A percentile compares a stretch with the other conserved stretches of the same genome.
These are phyloP conservation scores for Salvelinus fontinalis DNA, from an alignment of 2,113 vertebrate species.

Conservation along the genomic window DNA sequence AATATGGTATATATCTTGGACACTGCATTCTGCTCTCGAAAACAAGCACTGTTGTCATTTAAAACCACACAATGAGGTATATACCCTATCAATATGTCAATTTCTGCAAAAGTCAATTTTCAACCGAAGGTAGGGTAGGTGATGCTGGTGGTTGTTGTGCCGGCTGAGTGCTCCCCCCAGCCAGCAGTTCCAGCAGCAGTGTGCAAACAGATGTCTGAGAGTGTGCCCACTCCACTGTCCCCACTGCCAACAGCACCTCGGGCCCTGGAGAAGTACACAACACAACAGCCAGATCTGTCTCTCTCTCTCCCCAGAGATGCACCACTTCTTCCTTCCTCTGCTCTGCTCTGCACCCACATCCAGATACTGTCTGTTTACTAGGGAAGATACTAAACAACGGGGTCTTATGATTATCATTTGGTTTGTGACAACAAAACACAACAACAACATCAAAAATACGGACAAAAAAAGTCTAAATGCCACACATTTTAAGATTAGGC, in stretches of 20 bases:
- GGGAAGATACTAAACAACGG: not conserved
- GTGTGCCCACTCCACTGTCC: conserved; percentile 73
- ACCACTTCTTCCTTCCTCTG: conserved; percentile 37
- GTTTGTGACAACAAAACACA: conserved; percentile 35
- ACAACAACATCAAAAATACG: conserved; percentile 10
- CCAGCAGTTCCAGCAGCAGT: conserved; percentile 72
- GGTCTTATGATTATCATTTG: conserved; percentile 2
- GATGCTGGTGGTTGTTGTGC: conserved; percentile 44
- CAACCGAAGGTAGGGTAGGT: not conserved
- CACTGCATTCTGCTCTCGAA: not conserved
- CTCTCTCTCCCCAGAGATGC: conserved; percentile 63
- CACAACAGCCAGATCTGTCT: conserved; percentile 61
- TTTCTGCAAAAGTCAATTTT: not conserved
- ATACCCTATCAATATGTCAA: not conserved
- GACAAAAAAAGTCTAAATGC: conserved; percentile 31
- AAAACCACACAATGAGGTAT: not conserved
- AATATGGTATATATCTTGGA: not conserved
- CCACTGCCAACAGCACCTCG: conserved; percentile 74
- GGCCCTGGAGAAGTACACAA: conserved; percentile 68
- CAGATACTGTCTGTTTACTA: conserved; percentile 43
- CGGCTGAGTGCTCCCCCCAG: conserved; percentile 48
- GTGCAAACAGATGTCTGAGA: conserved; percentile 84
- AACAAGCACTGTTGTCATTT: not conserved
- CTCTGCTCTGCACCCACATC: conserved; percentile 37
- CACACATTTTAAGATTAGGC: conserved; percentile 55